phyloP scores from a whole-genome alignment of 2,797 vertebrate genomes.

The Champsocephalus gunnari region DNA sequence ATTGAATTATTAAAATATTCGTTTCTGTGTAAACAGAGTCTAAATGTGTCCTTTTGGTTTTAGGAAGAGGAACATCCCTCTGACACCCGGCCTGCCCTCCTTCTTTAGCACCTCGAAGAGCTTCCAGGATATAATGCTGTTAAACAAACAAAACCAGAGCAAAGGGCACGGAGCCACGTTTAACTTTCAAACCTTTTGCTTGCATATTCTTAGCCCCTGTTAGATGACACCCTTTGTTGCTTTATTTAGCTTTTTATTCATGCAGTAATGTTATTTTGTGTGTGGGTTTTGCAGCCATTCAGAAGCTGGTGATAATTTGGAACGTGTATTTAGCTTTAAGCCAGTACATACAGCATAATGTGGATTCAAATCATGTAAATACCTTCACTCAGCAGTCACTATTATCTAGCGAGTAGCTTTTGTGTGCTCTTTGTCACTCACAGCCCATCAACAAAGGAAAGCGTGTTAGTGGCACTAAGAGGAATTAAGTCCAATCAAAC shows the following conservation, averaged over 20 bases:
- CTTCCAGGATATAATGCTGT: conserved; percentile 68
- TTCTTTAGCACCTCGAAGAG: conserved; percentile 68
- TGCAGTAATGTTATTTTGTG: conserved; percentile 54
- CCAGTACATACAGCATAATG: conserved; percentile 16
- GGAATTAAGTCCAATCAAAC: conserved; percentile 77
- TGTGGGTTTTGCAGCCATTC: conserved; percentile 33
- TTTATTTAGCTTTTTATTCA: conserved; percentile 67
- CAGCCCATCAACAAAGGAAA: conserved; percentile 66
- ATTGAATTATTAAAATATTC: no score
- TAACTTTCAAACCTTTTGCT: conserved; percentile 68
- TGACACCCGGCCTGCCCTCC: conserved; percentile 39
- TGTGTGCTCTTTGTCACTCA: conserved; percentile 53
- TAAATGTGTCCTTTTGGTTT: conserved; percentile 36
- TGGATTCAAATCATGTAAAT: conserved; percentile 48
- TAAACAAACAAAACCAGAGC: conserved; percentile 81
- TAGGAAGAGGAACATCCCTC: conserved; percentile 46
- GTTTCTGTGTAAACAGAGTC: no score
- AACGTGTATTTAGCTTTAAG: conserved; percentile 32
- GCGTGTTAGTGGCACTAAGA: conserved; percentile 49
- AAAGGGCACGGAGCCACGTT: conserved; percentile 76
- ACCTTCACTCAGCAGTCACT: conserved; percentile 56
- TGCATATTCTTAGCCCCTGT: conserved; percentile 60
- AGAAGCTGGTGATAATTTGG: conserved; percentile 38
- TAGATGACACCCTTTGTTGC: conserved; percentile 62
- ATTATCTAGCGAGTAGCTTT: conserved; percentile 53